phyloP scores from a whole-genome alignment of 2,888 invertebrate species.

The Lasioglossum calceatum region DNA sequence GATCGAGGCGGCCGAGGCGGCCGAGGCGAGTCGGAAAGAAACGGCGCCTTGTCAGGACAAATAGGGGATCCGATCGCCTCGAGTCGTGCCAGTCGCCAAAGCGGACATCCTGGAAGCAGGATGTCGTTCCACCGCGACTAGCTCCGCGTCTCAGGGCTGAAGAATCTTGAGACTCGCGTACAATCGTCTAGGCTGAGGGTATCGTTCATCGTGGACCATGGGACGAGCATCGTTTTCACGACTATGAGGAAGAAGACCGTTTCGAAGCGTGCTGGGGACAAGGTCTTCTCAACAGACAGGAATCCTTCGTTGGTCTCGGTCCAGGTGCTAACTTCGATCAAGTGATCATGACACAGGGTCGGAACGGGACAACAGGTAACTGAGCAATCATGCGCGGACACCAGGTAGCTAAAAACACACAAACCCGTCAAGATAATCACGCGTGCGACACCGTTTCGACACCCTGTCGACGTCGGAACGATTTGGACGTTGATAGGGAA shows the following conservation, averaged over 20 bases:
- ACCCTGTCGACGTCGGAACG: neutral
- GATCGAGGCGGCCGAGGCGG: slow-evolving; percentile 74
- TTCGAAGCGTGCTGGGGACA: neutral
- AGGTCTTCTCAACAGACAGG: neutral
- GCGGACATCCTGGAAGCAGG: slow-evolving; percentile 31
- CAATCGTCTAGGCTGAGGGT: slow-evolving; percentile 10
- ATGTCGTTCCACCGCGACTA: slow-evolving; percentile 40
- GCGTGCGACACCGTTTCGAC: slow-evolving; percentile 5
- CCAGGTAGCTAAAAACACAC: slow-evolving; percentile 22
- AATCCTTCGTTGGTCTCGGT: neutral
- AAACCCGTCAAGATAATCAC: neutral
- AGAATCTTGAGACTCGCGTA: slow-evolving; percentile 28
- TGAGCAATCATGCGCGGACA: slow-evolving; percentile 28
- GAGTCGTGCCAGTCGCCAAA: slow-evolving; percentile 44
- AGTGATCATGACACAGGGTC: neutral
- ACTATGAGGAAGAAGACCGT: neutral
- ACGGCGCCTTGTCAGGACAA: slow-evolving; percentile 43
- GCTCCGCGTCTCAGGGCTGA: slow-evolving; percentile 22
- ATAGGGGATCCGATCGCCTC: slow-evolving; percentile 44
- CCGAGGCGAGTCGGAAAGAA: slow-evolving; percentile 61
- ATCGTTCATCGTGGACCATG: slow-evolving; percentile 5
- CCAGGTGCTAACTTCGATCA: neutral
- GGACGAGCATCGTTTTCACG: neutral
- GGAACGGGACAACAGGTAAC: slow-evolving; percentile 26
- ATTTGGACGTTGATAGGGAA: neutral